These are phyloP conservation scores for Bombylius discolor DNA, from an alignment of 2,888 invertebrate genomes.

Conservation along the genomic window DNA sequence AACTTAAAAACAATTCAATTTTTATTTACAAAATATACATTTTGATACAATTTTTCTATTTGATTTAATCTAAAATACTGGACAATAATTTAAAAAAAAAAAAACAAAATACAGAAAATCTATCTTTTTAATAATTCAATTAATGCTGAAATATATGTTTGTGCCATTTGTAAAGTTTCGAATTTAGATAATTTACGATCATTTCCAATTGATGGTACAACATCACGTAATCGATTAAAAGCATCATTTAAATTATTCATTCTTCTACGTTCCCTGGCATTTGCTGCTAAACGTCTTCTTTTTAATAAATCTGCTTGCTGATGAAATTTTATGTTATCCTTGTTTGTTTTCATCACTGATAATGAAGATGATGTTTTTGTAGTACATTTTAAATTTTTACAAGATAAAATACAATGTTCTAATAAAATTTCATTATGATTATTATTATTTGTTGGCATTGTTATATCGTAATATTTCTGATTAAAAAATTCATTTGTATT, in stretches of 20 bases:
- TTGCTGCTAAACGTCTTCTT: slow-evolving; percentile 54
- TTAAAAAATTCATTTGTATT: background rate
- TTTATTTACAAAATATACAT: no score
- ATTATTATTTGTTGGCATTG: no score
- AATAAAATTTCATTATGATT: background rate
- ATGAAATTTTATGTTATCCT: background rate
- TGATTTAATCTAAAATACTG: no score
- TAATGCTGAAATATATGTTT: slow-evolving; percentile 57
- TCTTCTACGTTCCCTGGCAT: slow-evolving; percentile 57
- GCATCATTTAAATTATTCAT: slow-evolving; percentile 68
- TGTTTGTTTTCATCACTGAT: background rate
- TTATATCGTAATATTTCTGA: no score
- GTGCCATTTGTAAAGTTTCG: slow-evolving; percentile 69
- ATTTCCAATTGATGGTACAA: slow-evolving; percentile 55
- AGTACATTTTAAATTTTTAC: background rate
- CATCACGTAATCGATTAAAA: slow-evolving; percentile 56
- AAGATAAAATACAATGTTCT: background rate
- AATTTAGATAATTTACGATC: slow-evolving; percentile 63
- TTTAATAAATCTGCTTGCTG: slow-evolving; percentile 19
- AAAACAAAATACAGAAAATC: no score
- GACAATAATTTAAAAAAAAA: no score
- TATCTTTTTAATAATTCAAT: background rate
- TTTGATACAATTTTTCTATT: no score
- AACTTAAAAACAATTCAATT: no score
- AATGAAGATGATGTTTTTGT: background rate